Evolutionary conservation across 2,113 vertebrate genomes (phyloP).

Genomic region (Pteropus alecto): DNA sequence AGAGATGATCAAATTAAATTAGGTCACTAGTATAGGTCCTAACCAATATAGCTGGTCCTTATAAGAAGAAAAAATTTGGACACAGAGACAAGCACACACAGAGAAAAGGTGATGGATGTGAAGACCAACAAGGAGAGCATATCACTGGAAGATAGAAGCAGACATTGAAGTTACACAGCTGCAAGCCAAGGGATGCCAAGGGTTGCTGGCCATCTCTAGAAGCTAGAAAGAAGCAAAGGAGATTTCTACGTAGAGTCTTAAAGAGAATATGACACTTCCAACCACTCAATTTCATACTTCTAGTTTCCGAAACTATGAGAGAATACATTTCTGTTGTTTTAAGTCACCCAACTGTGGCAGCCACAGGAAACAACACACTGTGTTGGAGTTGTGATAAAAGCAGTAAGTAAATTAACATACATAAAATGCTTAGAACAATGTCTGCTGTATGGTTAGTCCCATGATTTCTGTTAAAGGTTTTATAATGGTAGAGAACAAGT

Average conservation of each 20-base stretch:
- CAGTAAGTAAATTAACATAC: background rate
- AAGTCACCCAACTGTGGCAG: background rate
- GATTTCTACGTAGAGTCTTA: background rate
- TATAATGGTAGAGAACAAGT: background rate
- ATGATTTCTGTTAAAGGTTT: background rate
- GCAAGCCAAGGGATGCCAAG: background rate
- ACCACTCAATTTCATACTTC: background rate
- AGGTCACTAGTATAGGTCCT: background rate
- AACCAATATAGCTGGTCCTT: background rate
- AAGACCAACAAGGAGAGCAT: background rate
- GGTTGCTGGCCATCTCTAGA: accelerated
- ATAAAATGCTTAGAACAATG: background rate
- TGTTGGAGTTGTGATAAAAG: background rate
- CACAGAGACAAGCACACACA: background rate
- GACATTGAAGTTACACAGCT: background rate
- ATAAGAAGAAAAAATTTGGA: background rate
- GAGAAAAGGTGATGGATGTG: background rate
- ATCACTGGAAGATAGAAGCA: background rate
- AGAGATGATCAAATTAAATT: background rate
- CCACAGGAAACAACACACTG: background rate
- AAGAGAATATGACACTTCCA: background rate
- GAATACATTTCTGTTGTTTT: background rate
- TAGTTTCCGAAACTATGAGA: background rate
- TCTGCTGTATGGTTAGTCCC: background rate
- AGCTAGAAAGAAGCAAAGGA: background rate